phyloP scores from a whole-genome alignment of 2,797 vertebrate genomes.

The Bufotes viridis region DNA sequence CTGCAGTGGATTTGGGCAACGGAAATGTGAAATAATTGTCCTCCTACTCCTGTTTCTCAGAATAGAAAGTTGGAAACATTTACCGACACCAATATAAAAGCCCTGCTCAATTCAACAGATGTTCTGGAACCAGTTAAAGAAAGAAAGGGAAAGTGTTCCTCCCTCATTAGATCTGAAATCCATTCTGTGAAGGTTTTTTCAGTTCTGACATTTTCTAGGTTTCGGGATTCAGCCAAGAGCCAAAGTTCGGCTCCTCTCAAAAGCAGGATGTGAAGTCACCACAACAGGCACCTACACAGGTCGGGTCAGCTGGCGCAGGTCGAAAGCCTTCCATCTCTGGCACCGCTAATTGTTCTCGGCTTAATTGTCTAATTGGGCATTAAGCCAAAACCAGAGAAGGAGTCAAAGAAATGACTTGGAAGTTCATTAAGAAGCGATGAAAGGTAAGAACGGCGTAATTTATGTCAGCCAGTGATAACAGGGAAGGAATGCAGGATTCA shows the following conservation, averaged over 20 bases:
- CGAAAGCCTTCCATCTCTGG: slow-evolving; percentile 22
- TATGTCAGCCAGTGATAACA: background rate
- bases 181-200: slow-evolving; percentile 14
- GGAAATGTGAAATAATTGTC: background rate
- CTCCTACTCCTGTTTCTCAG: slow-evolving; percentile 42
- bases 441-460: background rate
- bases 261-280: slow-evolving; percentile 28
- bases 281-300: background rate
- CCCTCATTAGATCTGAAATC: slow-evolving; percentile 46
- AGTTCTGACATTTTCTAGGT: slow-evolving; percentile 44
- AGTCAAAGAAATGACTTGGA: slow-evolving; percentile 21
- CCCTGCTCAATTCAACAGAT: slow-evolving; percentile 47
- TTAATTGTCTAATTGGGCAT: slow-evolving; percentile 44
- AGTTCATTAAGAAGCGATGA: slow-evolving; percentile 16
- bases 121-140: slow-evolving; percentile 37
- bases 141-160: background rate
- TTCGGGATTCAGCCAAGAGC: slow-evolving; percentile 12
- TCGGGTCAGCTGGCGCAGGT: slow-evolving; percentile 26
- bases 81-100: slow-evolving; percentile 39
- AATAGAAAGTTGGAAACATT: slow-evolving; percentile 35
- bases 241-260: slow-evolving; percentile 29
- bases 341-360: slow-evolving; percentile 12
- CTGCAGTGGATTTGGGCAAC: background rate
- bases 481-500: background rate
- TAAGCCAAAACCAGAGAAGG: slow-evolving; percentile 5